phyloP scores from a whole-genome alignment of 2,888 invertebrate species.

The Allacma fusca region DNA sequence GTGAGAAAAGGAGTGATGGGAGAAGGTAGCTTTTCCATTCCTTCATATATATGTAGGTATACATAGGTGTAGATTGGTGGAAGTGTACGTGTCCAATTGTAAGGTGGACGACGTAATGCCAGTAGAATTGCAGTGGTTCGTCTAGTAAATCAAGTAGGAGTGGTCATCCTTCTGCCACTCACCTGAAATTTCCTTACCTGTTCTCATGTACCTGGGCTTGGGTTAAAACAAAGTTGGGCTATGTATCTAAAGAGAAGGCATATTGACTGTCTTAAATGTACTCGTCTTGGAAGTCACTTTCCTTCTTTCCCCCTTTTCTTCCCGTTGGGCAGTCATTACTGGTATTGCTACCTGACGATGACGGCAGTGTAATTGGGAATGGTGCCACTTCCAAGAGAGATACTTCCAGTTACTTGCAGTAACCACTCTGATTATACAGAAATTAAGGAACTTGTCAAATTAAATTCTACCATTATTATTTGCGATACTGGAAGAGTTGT shows the following conservation, averaged over 20 bases:
- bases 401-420: too few species aligned
- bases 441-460: too few species aligned
- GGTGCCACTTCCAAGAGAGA: too few species aligned
- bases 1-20: slow-evolving; percentile 28
- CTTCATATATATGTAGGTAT: background rate
- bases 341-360: background rate
- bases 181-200: slow-evolving; percentile 1
- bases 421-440: too few species aligned
- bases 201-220: background rate
- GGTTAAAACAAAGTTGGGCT: background rate
- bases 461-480: too few species aligned
- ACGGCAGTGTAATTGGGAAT: too few species aligned
- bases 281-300: background rate
- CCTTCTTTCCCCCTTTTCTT: background rate
- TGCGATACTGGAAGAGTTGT: too few species aligned
- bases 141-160: slow-evolving; percentile 27
- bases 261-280: background rate
- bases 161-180: slow-evolving; percentile 23
- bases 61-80: background rate
- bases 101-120: slow-evolving; percentile 12
- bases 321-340: background rate
- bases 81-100: background rate
- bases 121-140: slow-evolving; percentile 12
- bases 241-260: background rate
- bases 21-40: background rate